phyloP scores from a whole-genome alignment of 1,140 invertebrate genomes.

The Microplitis mediator region DNA sequence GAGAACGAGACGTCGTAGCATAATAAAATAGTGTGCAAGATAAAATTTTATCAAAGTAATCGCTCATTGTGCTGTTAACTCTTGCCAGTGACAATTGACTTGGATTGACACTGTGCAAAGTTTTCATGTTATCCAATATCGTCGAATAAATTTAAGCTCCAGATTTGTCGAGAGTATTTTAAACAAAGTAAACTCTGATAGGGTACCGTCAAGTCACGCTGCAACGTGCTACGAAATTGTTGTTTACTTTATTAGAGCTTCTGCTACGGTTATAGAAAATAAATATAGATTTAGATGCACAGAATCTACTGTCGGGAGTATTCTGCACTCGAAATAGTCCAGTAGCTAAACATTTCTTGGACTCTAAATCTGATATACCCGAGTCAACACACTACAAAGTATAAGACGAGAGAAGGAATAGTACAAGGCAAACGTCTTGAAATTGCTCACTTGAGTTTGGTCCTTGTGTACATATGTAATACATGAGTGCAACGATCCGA shows the following conservation, averaged over 20 bases:
- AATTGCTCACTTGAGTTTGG: constrained; percentile 13
- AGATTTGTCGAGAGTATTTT: neutral
- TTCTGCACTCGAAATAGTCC: neutral
- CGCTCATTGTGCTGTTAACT: neutral
- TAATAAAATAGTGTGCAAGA: neutral
- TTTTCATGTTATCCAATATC: constrained; percentile 5
- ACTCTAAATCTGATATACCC: too few relatives aligned
- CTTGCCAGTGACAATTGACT: neutral
- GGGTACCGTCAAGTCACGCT: neutral
- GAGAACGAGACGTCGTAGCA: too few relatives aligned
- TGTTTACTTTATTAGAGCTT: neutral
- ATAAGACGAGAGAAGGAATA: neutral
- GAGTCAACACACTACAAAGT: too few relatives aligned
- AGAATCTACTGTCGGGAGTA: neutral
- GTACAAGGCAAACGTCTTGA: neutral
- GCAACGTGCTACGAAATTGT: too few relatives aligned
- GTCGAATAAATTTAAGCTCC: neutral
- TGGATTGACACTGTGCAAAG: constrained; percentile 1
- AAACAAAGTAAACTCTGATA: neutral
- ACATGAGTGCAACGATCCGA: constrained; percentile 9
- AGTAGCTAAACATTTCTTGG: too few relatives aligned
- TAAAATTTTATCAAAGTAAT: neutral
- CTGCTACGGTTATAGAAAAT: neutral
- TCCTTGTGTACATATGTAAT: neutral
- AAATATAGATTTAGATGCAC: neutral